A percentile compares a stretch with the other conserved stretches of the same genome.
Conservation (phyloP, 1,140 invertebrate species). For the Ladona fulva region DNA sequence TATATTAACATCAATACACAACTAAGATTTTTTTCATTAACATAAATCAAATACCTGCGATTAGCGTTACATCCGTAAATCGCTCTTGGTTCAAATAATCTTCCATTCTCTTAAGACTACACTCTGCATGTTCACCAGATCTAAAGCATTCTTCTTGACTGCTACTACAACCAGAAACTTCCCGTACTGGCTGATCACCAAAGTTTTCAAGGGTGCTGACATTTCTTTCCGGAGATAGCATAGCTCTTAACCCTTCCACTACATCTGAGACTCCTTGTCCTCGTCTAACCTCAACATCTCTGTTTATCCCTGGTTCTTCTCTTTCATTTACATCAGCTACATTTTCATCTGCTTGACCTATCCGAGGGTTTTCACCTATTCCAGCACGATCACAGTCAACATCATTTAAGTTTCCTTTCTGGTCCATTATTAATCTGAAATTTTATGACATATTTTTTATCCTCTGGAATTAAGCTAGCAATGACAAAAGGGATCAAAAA, state of each 20-base stretch:
- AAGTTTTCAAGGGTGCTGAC: neutral
- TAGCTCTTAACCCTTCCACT: neutral
- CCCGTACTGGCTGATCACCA: neutral
- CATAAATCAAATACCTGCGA: too few relatives aligned
- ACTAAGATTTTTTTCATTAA: too few relatives aligned
- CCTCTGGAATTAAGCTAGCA: too few relatives aligned
- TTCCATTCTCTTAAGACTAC: conserved; percentile 70
- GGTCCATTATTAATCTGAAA: neutral
- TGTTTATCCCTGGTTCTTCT: neutral
- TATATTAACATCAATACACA: too few relatives aligned
- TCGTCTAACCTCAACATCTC: neutral
- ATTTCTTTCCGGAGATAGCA: neutral
- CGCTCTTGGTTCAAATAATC: conserved; percentile 67
- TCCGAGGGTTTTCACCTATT: neutral
- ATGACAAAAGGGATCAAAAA: too few relatives aligned
- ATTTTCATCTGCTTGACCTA: neutral
- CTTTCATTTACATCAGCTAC: neutral
- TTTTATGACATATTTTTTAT: too few relatives aligned
- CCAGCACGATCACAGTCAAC: neutral
- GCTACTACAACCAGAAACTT: neutral
- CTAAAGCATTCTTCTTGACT: conserved; percentile 66
- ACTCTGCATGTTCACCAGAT: conserved; percentile 68
- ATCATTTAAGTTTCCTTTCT: neutral
- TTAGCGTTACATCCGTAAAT: conserved; percentile 67
- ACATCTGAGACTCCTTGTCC: neutral